phyloP scores from a whole-genome alignment of 2,797 vertebrate species.

The Neostethus bicornis region DNA sequence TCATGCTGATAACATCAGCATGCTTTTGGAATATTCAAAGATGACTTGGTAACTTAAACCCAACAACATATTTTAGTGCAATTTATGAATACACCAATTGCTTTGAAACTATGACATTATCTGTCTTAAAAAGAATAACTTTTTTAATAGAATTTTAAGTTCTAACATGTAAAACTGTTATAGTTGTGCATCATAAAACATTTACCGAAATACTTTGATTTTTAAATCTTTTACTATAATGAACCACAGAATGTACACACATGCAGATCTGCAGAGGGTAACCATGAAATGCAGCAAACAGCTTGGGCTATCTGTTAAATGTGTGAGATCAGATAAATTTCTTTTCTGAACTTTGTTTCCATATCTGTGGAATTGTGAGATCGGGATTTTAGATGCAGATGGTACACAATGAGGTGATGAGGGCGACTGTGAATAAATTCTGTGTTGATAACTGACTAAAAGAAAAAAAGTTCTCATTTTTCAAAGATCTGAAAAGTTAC shows the following conservation, averaged over 20 bases:
- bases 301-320: constrained; percentile 15
- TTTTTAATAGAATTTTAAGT: background rate
- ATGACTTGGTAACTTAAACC: background rate
- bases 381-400: constrained; percentile 2
- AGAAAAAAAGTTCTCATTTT: constrained; percentile 36
- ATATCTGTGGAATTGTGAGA: background rate
- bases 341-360: constrained; percentile 1
- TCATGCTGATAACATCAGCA: background rate
- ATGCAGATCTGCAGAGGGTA: background rate
- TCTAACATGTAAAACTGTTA: no score
- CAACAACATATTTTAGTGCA: background rate
- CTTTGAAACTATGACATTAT: background rate
- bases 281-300: constrained; percentile 2
- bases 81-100: background rate
- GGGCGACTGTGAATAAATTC: constrained; percentile 9
- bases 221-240: background rate
- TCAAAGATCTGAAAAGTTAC: constrained; percentile 29
- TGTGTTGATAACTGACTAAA: constrained; percentile 28
- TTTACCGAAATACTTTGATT: constrained; percentile 1
- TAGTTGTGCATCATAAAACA: background rate
- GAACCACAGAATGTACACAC: constrained; percentile 1
- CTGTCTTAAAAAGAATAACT: background rate
- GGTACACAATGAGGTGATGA: constrained; percentile 2
- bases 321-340: constrained; percentile 4
- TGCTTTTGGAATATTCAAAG: background rate